phyloP scores from a whole-genome alignment of 2,797 vertebrate genomes.

The Oreortyx pictus region DNA sequence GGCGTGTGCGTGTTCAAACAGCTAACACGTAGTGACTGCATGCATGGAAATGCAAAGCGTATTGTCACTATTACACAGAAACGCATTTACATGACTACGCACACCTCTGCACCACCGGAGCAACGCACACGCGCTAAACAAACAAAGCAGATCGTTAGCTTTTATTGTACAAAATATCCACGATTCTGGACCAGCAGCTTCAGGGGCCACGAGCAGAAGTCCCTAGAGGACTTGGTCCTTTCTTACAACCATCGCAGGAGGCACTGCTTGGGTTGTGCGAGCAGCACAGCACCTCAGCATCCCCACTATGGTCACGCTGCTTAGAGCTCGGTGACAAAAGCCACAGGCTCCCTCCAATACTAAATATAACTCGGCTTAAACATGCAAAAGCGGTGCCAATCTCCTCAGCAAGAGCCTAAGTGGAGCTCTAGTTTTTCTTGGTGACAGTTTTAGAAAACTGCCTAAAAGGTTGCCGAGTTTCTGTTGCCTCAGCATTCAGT shows the following conservation, averaged over 20 bases:
- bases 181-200: neutral
- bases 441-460: constrained; percentile 35
- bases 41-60: neutral
- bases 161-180: neutral
- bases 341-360: constrained; percentile 53
- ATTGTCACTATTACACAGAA: too few species aligned
- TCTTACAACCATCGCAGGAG: neutral
- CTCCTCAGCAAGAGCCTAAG: neutral
- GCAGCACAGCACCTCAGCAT: constrained; percentile 32
- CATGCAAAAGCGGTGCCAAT: neutral
- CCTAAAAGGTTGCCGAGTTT: neutral
- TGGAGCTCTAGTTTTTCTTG: neutral
- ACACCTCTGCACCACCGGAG: neutral
- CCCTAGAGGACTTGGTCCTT: neutral
- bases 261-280: constrained; percentile 31
- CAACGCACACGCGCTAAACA: neutral
- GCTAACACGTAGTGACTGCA: neutral
- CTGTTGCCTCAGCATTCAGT: neutral
- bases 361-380: constrained; percentile 57
- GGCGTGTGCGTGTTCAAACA: neutral
- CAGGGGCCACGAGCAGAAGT: neutral
- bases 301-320: constrained; percentile 47
- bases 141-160: neutral
- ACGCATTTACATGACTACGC: neutral
- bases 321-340: constrained; percentile 58